Evolutionary conservation across 2,888 invertebrate species (phyloP).

Genomic region (Lingula anatina): DNA sequence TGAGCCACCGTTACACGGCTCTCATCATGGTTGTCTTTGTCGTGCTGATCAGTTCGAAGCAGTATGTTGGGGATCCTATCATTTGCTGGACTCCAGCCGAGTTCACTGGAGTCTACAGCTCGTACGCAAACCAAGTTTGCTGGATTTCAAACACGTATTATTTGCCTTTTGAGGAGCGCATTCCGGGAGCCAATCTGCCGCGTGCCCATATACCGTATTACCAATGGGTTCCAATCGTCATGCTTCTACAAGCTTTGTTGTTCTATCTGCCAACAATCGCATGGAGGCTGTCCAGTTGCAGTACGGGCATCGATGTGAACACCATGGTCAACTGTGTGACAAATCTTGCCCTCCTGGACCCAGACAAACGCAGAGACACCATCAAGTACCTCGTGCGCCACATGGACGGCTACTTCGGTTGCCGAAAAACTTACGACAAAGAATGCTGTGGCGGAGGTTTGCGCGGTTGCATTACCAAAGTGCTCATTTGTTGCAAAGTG

Average conservation of each 20-base stretch:
- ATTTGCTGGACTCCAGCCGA: conserved; percentile 41
- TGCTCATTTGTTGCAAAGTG: conserved; percentile 38
- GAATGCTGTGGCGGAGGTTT: conserved; percentile 39
- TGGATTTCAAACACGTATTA: conserved; percentile 45
- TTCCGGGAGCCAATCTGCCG: too few species aligned
- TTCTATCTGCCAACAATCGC: conserved; percentile 55
- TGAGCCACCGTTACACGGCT: too few species aligned
- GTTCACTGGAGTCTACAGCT: conserved; percentile 32
- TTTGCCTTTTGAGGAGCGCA: conserved; percentile 37
- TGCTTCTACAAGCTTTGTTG: conserved; percentile 53
- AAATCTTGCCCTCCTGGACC: conserved; percentile 53
- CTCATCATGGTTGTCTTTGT: conserved; percentile 41
- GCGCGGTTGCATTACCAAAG: conserved; percentile 40
- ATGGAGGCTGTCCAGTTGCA: conserved; percentile 54
- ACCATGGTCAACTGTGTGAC: conserved; percentile 46
- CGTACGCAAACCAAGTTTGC: conserved; percentile 38
- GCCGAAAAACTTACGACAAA: conserved; percentile 41
- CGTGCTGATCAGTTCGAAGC: conserved; percentile 34
- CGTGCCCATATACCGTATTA: too few species aligned
- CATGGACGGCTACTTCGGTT: conserved; percentile 54
- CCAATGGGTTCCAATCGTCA: conserved; percentile 52
- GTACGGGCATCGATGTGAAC: conserved; percentile 55
- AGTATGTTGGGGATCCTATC: conserved; percentile 41
- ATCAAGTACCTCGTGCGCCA: conserved; percentile 55
- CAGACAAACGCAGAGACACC: conserved; percentile 52